Evolutionary conservation across 2,797 vertebrate genomes (phyloP), one percentile per base, ranked within the genome.

Genomic region (Fundulus diaphanus): DNA sequence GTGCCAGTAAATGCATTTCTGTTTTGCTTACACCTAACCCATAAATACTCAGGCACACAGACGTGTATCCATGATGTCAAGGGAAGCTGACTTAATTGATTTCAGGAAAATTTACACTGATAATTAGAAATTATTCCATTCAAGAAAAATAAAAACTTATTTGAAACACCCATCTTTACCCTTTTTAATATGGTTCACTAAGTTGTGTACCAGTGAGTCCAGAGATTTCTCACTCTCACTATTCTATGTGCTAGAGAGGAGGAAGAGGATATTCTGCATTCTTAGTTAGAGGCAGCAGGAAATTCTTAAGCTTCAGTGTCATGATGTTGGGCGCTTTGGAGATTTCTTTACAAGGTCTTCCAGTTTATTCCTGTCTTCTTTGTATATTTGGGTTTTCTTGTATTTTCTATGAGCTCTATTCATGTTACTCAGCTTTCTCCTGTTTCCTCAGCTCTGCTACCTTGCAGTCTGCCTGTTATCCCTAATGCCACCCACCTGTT

Each of bases 1-100:
- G 57, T 73, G 61, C 68, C 31, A 76, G 74, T 78, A 63, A 68
- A 31, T 56, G 56, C 66, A 73, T 85, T 89, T 75, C 70, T 71
- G 4, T 74, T 24, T 37, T 61, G 33, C 31, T 61, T 35, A 9
- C 33, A 35, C 51, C n/a, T 40, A n/a, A 8, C 24, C 51, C 70
- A 16, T 48, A 2, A 52, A n/a, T 52, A 12, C 49, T 67, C 42
- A 29, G 65, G 37, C 52, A 56, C 66, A 35, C 52, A 68, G 18
- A 20, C 16, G 5, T 48, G 15, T 35, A 22, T 35, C 35, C 35
- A 56, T 11, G 12, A 54, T 52, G n/a, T 44, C n/a, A 72, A 9
- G 11, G 52, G n/a, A 44, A 33, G 8, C 49, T 16, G 3, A 31
- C n/a, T 5, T 24, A 37, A 24, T 7, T 24, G 9, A 22, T 24